Base-by-base conservation (phyloP, 2,888 invertebrate species). In the Fragum sueziense region DNA sequence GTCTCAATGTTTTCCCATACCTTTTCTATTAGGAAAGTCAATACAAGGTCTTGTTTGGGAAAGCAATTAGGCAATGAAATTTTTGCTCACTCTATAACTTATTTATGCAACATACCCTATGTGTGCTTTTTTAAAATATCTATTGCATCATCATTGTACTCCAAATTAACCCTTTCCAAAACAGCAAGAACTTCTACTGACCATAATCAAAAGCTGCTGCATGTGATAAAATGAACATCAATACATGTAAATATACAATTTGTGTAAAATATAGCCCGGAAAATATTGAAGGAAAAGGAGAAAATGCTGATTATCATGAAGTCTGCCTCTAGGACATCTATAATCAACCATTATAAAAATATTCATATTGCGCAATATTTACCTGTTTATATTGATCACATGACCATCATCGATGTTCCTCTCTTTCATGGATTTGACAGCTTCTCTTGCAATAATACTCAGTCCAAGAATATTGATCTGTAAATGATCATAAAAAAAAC, bases 371-470 rank as follows among this genome's bases (percentile, higher is more conserved):
- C 41, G 9, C 57, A 57, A 6, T 6, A 25, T 3, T 51, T 71
- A 95, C 95, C 95, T 95, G 91, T 95, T 95, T 74, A 96, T 94
- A 71, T 95, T 94, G 70, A 96, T 93, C 80, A 96, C 94, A 84
- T 95, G 95, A 0, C 95, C 95, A 59, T 94, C 94, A 57, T 92
- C 88, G 0, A 93, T 91, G 1, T 93, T 92, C 51, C 93, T 91
- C 37, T 93, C 93, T 51, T 93, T 93, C 95, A 95, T 95, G 0
- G 94, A 92, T 74, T 94, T 94, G 0, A 95, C 88, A 0, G 95
- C 94, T 90, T 95, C 57, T 25, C 27, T 27, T 7, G 57, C 25
- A 27, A 22, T 11, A 25, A 57, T 27, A 29, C 57, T 9, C 1
- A 29, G 57, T 27, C 57, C 27, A 1, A 27, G 29, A 57, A 57